Conservation (phyloP, 2,113 vertebrate genomes). For the Ciconia boyciana region DNA sequence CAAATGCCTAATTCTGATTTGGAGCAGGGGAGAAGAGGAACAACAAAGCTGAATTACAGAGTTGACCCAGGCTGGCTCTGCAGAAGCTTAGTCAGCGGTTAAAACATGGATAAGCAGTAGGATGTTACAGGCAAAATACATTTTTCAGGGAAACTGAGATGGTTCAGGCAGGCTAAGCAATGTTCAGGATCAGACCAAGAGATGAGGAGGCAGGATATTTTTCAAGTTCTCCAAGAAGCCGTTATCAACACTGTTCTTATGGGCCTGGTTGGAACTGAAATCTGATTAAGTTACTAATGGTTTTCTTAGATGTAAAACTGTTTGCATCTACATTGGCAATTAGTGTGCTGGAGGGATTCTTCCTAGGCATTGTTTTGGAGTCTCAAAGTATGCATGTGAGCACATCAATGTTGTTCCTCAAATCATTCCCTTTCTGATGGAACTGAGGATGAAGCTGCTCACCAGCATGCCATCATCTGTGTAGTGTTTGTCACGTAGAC, state of each 20-base stretch:
- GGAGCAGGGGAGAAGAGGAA: background rate
- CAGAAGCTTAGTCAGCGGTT: background rate
- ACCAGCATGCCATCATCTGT: rapidly evolving
- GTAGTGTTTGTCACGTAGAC: background rate
- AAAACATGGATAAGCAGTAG: background rate
- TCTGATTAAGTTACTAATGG: background rate
- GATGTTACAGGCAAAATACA: background rate
- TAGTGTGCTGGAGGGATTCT: background rate
- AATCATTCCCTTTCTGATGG: background rate
- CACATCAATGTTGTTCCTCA: background rate
- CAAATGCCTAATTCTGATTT: background rate
- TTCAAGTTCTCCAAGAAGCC: background rate
- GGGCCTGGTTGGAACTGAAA: background rate
- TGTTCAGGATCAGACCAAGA: background rate
- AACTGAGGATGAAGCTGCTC: background rate
- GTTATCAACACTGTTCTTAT: background rate
- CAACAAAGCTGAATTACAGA: background rate
- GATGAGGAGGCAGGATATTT: background rate
- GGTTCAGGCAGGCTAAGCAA: background rate
- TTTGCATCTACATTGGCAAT: background rate
- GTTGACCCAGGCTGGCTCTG: background rate
- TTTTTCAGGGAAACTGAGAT: background rate
- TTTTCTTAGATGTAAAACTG: background rate
- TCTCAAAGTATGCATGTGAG: rapidly evolving
- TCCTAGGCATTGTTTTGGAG: background rate